Evolutionary conservation across 2,113 vertebrate species (phyloP).

Genomic region (Emberiza fucata): DNA sequence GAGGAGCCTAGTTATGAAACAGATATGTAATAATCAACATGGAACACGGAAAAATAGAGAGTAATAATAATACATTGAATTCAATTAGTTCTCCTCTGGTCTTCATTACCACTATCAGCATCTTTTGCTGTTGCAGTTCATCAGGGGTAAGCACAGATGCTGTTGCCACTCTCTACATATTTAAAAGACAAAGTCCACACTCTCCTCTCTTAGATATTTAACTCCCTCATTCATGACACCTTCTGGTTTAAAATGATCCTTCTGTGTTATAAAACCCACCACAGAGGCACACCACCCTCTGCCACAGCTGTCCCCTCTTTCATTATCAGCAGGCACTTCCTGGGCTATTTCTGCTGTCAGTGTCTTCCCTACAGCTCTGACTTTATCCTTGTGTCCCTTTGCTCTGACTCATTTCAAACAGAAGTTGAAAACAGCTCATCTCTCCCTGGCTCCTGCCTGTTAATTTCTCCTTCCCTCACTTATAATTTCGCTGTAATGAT

Average conservation of each 20-base stretch:
- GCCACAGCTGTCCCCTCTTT: neutral
- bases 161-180: neutral
- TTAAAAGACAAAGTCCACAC: neutral
- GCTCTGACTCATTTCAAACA: conserved; percentile 9
- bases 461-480: neutral
- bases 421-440: neutral
- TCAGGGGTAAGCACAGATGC: neutral
- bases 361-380: neutral
- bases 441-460: neutral
- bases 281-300: neutral
- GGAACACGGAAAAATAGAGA: neutral
- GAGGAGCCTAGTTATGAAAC: neutral
- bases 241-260: neutral
- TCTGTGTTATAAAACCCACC: neutral
- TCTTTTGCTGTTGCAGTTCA: conserved; percentile 15
- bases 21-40: neutral
- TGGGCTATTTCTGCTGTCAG: neutral
- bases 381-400: neutral
- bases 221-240: neutral
- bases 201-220: neutral
- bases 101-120: neutral
- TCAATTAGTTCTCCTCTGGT: conserved; percentile 32
- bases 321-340: neutral
- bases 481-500: neutral
- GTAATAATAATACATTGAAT: conserved; percentile 44